A percentile compares a stretch with the other conserved stretches of the same genome.
Evolutionary conservation across 1,140 invertebrate genomes (phyloP).

Genomic region (Platyscapa corneri): DNA sequence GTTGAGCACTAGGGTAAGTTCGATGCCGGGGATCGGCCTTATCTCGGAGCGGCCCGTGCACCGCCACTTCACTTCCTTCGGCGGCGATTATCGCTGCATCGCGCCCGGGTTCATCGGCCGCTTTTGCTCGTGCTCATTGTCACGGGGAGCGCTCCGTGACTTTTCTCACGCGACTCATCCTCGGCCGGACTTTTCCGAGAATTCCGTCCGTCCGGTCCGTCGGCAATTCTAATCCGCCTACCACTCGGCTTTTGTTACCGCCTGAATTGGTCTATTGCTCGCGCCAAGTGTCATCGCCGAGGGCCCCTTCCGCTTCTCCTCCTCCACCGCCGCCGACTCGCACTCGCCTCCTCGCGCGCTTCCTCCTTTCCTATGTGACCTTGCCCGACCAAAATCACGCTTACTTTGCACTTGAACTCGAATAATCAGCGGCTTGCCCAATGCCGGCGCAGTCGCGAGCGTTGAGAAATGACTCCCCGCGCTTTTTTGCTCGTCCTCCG

Average conservation of each 20-base stretch:
- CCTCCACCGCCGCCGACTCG: too few species aligned
- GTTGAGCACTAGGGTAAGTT: neutral
- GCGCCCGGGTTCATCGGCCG: neutral
- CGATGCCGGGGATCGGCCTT: neutral
- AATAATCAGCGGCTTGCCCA: neutral
- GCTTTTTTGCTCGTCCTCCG: neutral
- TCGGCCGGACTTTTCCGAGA: neutral
- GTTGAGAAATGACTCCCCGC: neutral
- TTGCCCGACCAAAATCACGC: neutral
- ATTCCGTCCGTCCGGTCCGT: neutral
- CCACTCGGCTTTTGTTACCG: neutral
- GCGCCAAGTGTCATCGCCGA: neutral
- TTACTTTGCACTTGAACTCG: slow-evolving; percentile 8
- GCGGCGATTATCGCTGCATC: neutral
- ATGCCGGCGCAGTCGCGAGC: neutral
- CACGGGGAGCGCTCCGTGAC: too few species aligned
- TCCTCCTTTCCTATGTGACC: neutral
- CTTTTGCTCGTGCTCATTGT: neutral
- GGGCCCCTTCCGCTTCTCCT: neutral
- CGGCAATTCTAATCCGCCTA: neutral
- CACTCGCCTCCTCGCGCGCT: neutral
- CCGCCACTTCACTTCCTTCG: too few species aligned
- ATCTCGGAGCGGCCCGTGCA: too few species aligned
- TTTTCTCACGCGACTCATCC: too few species aligned
- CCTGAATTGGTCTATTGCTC: neutral